Conservation (phyloP, 2,888 invertebrate species). For the Cheilosia vulpina region DNA sequence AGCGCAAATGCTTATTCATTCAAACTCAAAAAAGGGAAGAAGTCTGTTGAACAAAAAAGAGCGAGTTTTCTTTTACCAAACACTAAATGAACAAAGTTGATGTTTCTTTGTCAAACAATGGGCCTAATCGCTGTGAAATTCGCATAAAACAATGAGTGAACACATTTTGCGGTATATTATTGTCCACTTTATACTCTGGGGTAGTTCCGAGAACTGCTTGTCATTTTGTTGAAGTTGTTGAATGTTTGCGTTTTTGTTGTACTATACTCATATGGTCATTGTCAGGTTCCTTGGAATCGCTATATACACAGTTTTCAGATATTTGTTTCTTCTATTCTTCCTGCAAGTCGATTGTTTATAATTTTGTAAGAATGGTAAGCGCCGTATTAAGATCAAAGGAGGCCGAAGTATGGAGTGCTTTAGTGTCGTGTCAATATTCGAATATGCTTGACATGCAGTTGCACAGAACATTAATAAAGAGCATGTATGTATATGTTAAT, state of each 20-base stretch:
- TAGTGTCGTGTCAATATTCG: neutral
- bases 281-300: neutral
- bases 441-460: neutral
- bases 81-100: constrained; percentile 58
- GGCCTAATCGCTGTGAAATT: constrained; percentile 42
- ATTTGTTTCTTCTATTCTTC: constrained; percentile 6
- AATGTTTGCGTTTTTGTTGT: constrained; percentile 24
- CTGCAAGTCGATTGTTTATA: constrained; percentile 14
- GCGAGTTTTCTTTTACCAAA: constrained; percentile 29
- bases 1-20: constrained; percentile 49
- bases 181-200: constrained; percentile 35
- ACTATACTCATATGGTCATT: constrained; percentile 7
- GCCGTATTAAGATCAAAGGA: constrained; percentile 36
- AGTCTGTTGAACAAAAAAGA: constrained; percentile 27
- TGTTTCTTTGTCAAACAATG: constrained; percentile 42
- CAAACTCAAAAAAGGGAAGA: constrained; percentile 28
- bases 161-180: constrained; percentile 33
- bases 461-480: too few relatives aligned
- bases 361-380: constrained; percentile 12
- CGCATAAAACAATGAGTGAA: constrained; percentile 34
- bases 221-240: constrained; percentile 46
- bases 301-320: constrained; percentile 1
- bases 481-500: too few relatives aligned
- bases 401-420: neutral
- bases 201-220: constrained; percentile 19